Evolutionary conservation across 2,113 vertebrate genomes (phyloP), one percentile per base, ranked within the genome.

Genomic region (Alectura lathami): DNA sequence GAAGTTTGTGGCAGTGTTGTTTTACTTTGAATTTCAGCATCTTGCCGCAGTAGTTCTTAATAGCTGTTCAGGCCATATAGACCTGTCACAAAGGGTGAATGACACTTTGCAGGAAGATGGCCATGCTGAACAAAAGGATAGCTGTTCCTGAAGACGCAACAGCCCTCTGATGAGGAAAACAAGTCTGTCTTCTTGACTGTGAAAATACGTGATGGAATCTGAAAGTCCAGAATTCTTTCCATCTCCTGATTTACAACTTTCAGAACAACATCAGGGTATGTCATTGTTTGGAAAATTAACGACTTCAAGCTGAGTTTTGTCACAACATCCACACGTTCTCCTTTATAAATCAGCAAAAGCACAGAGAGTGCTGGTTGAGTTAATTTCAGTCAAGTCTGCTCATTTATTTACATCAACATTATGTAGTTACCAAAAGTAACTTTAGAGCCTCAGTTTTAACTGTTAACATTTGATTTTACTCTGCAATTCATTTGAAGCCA

Each of bases 291-390:
- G 91, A 97, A 97, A 97, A 95, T 96, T 96, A 98, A 97, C 97
- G 93, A 67, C 86, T 97, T 98, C 97, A 97, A 97, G 96, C 95
- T 98, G 97, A 95, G 62, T 91, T 97, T 91, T 83, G 59, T 89
- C 74, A 92, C 75, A 94, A 69, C 59, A 93, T 97, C 96, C 89
- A 83, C 75, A 80, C 34, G 30, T 83, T 91, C 93, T 86, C 69
- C 60, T 83, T 79, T 94, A 76, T 73, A 94, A 94, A 66, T 84
- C 82, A 96, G 75, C 73, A 87, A 96, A 97, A 97, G 94, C 88
- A 96, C 96, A 95, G 88, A 45, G 72, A 96, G 51, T 94, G 82
- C 96, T 97, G 94, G 83, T 95, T 96, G 91, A 93, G 60, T 97
- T 96, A 87, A 81, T 97, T 38, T 95, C 59, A 95, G 78, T 89